Base-by-base conservation (phyloP, 1,140 invertebrate genomes). In the Sitobion miscanthi region DNA sequence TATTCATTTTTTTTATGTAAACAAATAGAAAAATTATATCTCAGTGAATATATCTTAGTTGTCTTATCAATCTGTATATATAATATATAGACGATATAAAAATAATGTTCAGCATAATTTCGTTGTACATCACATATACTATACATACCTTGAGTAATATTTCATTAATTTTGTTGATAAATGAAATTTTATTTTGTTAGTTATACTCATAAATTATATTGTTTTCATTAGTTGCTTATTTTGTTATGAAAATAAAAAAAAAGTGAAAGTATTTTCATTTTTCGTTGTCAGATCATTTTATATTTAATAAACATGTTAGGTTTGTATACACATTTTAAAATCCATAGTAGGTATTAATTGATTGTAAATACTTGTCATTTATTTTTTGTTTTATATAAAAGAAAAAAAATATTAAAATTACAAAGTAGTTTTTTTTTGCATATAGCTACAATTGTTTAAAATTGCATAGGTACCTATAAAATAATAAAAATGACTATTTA, bases 1-100 rank as follows among this genome's bases (percentile, higher is more conserved):
- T 69, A 47, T 91, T 91, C n/a, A n/a, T 91, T 21, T 91, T 91
- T 91, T 47, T 25, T n/a, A 38, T 90, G 49, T 90, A 30, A 49
- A 49, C n/a, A 85, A 42, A 45, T 49, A 57, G 1, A n/a, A 11
- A 89, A 57, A 35, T 57, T 57, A 54, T 89, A 54, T 89, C 25
- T 57, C 21, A 54, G 11, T 82, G 1, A 35, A 82, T 83, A 30
- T 45, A 6, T 92, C 49, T 83, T 38, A 92, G 35, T 21, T 21
- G 23, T 23, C 20, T 45, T 23, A 45, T 62, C 23, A 38, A 62
- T 20, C 54, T 89, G 35, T 38, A 47, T 21, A n/a, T 47, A 42
- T 11, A 45, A 85, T 8, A 38, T 38, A 38, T 38, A 38, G 14
- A 3, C 21, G 5, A 21, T 54, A 23, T 54, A 54, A 49, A 85